Evolutionary conservation across 2,888 invertebrate genomes (phyloP).

Genomic region (Penaeus monodon): DNA sequence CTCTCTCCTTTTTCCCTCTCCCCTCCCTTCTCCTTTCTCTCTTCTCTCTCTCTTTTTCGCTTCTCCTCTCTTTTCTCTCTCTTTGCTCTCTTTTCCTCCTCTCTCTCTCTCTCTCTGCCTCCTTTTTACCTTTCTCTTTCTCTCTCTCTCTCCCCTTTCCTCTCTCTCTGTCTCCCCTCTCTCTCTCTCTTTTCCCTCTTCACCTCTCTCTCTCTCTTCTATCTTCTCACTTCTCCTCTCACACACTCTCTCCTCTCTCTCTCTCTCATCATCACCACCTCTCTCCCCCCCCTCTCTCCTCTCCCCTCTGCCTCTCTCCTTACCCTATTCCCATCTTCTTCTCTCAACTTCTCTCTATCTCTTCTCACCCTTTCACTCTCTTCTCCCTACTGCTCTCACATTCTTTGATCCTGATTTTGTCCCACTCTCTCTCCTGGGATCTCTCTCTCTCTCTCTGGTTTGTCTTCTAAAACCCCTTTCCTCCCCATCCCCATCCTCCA

Average conservation of each 20-base stretch:
- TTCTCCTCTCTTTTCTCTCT: background rate
- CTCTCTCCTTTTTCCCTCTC: background rate
- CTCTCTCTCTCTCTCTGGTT: too few relatives aligned
- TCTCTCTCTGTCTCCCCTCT: background rate
- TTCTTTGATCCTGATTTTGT: too few relatives aligned
- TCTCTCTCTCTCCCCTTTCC: background rate
- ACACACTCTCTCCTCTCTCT: too few relatives aligned
- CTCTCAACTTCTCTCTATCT: too few relatives aligned
- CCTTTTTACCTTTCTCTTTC: background rate
- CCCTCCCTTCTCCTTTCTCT: background rate
- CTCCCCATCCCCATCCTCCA: too few relatives aligned
- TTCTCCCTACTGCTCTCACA: too few relatives aligned
- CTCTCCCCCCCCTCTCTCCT: background rate
- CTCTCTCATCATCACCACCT: background rate
- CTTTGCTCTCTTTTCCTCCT: background rate
- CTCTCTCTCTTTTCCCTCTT: too few relatives aligned
- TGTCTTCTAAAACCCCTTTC: too few relatives aligned
- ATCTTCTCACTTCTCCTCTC: background rate
- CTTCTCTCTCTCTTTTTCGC: background rate
- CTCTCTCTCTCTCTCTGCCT: background rate
- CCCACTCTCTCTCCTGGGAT: too few relatives aligned
- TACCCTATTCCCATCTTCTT: fast-evolving
- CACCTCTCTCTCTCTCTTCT: background rate
- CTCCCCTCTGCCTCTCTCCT: background rate
- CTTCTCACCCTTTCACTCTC: too few relatives aligned